phyloP scores from a whole-genome alignment of 2,113 vertebrate genomes.

The Xiphias gladius region DNA sequence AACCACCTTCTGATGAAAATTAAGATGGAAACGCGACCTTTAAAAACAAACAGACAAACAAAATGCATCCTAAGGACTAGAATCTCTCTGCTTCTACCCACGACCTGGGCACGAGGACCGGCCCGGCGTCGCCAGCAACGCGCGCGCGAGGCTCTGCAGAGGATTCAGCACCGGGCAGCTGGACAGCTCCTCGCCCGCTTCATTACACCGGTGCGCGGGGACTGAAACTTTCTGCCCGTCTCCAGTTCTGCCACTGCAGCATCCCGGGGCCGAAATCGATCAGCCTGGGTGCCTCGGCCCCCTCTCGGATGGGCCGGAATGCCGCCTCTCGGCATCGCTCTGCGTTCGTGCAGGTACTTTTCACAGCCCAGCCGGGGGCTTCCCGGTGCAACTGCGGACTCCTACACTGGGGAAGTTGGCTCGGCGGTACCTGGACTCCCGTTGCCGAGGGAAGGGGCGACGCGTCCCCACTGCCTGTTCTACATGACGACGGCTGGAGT shows the following conservation, averaged over 20 bases:
- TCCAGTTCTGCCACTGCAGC: constrained; percentile 16
- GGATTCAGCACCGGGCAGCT: constrained; percentile 69
- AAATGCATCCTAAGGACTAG: too few species aligned
- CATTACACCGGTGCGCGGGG: constrained; percentile 15
- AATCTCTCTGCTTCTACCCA: too few species aligned
- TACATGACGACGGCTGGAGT: background rate
- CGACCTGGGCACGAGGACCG: too few species aligned
- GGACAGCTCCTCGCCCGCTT: constrained; percentile 71
- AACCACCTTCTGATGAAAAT: too few species aligned
- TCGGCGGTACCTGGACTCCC: background rate
- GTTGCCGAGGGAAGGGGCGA: background rate
- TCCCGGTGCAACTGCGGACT: background rate
- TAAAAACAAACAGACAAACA: too few species aligned
- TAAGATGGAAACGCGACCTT: too few species aligned
- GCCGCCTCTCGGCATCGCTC: constrained; percentile 4
- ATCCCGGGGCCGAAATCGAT: constrained; percentile 47
- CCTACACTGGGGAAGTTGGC: constrained; percentile 19
- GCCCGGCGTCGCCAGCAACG: too few species aligned
- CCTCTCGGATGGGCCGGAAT: constrained; percentile 11
- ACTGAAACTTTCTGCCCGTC: constrained; percentile 28
- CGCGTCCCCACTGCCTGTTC: background rate
- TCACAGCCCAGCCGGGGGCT: constrained; percentile 4
- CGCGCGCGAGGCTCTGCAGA: background rate
- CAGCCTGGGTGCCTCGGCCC: too few species aligned
- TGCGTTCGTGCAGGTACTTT: constrained; percentile 5